Evolutionary conservation across 2,888 invertebrate genomes (phyloP).

Genomic region (Mythimna pallens): DNA sequence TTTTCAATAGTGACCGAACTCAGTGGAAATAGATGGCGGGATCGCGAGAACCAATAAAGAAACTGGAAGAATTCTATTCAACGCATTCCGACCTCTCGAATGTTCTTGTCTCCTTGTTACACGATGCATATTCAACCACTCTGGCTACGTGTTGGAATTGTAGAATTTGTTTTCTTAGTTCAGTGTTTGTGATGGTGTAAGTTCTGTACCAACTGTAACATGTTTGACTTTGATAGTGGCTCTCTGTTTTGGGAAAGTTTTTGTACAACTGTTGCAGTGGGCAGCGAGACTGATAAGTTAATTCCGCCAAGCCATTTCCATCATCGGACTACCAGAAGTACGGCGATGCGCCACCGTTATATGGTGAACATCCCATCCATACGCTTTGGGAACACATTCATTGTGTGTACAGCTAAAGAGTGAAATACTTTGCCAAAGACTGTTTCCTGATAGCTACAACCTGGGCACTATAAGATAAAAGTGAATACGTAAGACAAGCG

Average conservation of each 20-base stretch:
- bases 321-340: too few relatives aligned
- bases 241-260: neutral
- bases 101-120: conserved; percentile 67
- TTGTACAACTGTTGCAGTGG: neutral
- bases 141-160: conserved; percentile 58
- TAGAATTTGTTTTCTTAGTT: conserved; percentile 46
- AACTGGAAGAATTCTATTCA: conserved; percentile 77
- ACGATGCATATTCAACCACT: conserved; percentile 67
- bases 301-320: too few relatives aligned
- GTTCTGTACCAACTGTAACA: conserved; percentile 5
- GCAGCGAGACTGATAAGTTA: too few relatives aligned
- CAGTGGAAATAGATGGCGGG: conserved; percentile 50
- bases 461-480: too few relatives aligned
- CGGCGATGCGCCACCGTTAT: too few relatives aligned
- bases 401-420: too few relatives aligned
- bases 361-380: too few relatives aligned
- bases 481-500: too few relatives aligned
- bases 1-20: conserved; percentile 65
- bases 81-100: conserved; percentile 74
- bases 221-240: conserved; percentile 6
- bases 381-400: too few relatives aligned
- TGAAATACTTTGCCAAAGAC: too few relatives aligned
- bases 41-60: conserved; percentile 75
- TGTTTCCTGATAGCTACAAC: too few relatives aligned
- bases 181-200: conserved; percentile 34